Base-by-base conservation (phyloP, 2,888 invertebrate species). In the Glaucopsyche alexis region DNA sequence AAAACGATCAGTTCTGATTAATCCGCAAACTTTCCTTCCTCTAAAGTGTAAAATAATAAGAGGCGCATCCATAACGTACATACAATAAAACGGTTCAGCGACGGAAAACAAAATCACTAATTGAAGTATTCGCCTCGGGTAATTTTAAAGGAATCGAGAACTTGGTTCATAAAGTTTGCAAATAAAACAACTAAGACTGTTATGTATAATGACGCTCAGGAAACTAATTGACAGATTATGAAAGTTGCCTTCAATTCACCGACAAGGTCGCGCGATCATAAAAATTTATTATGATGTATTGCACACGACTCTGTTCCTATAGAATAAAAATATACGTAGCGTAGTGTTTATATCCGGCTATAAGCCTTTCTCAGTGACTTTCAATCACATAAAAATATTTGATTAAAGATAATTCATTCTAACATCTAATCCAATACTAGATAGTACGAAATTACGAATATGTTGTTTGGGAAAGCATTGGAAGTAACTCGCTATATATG, bases 221-320 rank as follows among this genome's bases (percentile, higher is more conserved):
- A 60, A 60, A 60, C 60, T 60, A 60, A 60, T 60, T 13, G 60
- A 60, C 29, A 60, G 29, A 60, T 60, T 60, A 60, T 60, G 13
- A 29, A 60, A 60, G 29, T 29, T 60, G 55, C 19, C 11, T 55
- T 19, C 19, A 55, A 11, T 55, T 55, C 16, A 55, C 9, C 19
- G 55, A 55, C 14, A 7, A n/a, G 19, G 55, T 42, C 42, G 42
- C 3, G 42, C 42, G 42, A 42, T 6, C 42, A 42, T 42, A 5
- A 42, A 6, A 8, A 16, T 3, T 52, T 8, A 6, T n/a, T 7
- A 50, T 14, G 50, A 50, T 50, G 47, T 47, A 42, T 50, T 50
- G 7, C 5, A 50, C 50, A 5, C 50, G 2, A n/a, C 52, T 14
- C 16, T 7, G 16, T 52, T 16, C n/a, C 50, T n/a, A n/a, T 50